Evolutionary conservation across 2,888 invertebrate genomes (phyloP), one percentile per base, ranked within the genome.

Genomic region (Chrysodeixis includens): DNA sequence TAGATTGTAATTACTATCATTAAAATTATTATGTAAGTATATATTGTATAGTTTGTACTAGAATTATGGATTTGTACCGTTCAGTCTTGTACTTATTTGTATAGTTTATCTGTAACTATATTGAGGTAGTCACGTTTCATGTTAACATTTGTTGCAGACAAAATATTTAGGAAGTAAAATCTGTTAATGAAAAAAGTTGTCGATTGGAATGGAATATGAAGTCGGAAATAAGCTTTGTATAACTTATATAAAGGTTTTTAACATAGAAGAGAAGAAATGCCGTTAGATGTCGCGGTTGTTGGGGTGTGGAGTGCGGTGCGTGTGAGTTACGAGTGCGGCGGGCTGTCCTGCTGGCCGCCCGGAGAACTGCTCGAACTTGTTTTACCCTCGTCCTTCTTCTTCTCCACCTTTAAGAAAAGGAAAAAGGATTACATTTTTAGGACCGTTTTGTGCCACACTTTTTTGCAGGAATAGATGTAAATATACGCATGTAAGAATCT

Each of bases 21-120:
- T 89, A 88, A 89, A 88, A 86, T 79, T 85, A 88, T 74, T 73
- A 83, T 82, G 78, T 84, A 74, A 73, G 77, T 83, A 82, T 74
- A 78, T 76, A 76, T 78, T 88, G 84, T 87, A 88, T 85, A 89
- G 82, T 86, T 92, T 90, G 90, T 90, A 92, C 90, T 92, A 89
- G 78, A 84, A 83, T 83, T 86, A 90, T 88, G 91, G 88, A 90
- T 93, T 93, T 92, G 92, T 93, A 93, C 91, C 88, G 87, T 89
- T 94, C 94, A 94, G 94, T 94, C 94, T 94, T 94, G 86, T 88
- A 81, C 85, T 89, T 86, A 84, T 79, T 87, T 86, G 76, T 83
- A 83, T 79, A 84, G 83, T 84, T 79, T 76, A 83, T 80, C 82
- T 87, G 86, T 81, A 80, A 82, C 76, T 82, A 78, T 81, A 83